Conservation (phyloP, 53 echinoderm and acorn worm genomes). For the Zoroaster sp. region DNA sequence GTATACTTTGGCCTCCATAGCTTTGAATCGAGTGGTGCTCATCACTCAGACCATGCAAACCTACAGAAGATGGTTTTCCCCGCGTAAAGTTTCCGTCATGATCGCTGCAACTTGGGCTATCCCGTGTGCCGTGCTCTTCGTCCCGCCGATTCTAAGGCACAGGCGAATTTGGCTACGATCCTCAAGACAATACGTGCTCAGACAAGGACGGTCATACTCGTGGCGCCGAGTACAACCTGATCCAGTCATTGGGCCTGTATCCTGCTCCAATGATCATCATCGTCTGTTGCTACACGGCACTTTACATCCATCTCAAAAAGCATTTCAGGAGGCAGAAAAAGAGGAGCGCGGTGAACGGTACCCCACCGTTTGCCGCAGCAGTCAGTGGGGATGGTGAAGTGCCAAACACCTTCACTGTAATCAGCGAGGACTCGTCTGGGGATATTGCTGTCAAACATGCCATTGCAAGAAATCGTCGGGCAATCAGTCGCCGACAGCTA, state of each 20-base stretch:
- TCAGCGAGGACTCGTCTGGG: background rate
- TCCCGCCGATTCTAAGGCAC: background rate
- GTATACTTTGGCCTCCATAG: constrained; percentile 50
- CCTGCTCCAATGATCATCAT: constrained; percentile 9
- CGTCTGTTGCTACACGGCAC: constrained; percentile 45
- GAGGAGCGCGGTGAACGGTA: background rate
- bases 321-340: constrained; percentile 22
- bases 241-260: background rate
- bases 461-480: background rate
- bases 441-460: background rate
- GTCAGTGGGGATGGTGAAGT: background rate
- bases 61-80: constrained; percentile 24
- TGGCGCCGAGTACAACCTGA: background rate
- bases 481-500: background rate
- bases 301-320: constrained; percentile 40
- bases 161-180: background rate
- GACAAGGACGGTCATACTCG: background rate
- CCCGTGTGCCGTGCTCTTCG: background rate
- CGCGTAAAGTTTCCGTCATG: constrained; percentile 38
- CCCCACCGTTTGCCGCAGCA: background rate
- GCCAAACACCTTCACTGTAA: background rate
- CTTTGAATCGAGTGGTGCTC: constrained; percentile 52
- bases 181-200: background rate
- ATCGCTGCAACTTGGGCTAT: constrained; percentile 34
- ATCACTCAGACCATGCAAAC: constrained; percentile 31